A percentile compares a stretch with the other conserved stretches of the same genome.
These are phyloP conservation scores for Pseudoatta argentina DNA, from an alignment of 1,140 invertebrate species.

Conservation along the genomic window DNA sequence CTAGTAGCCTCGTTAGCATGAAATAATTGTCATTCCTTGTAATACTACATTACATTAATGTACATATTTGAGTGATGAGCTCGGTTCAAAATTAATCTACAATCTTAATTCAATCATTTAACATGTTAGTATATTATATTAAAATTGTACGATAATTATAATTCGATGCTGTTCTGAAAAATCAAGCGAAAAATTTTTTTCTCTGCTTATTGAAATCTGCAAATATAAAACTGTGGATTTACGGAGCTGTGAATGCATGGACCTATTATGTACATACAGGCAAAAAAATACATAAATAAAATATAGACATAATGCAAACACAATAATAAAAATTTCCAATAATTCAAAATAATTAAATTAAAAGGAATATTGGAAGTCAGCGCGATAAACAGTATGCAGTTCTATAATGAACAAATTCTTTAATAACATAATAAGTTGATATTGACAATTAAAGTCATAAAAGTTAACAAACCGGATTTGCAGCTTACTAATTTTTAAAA, in stretches of 20 bases:
- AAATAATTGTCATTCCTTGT: neutral
- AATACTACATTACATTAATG: neutral
- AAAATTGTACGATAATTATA: slow-evolving; percentile 2
- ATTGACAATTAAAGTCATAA: no score
- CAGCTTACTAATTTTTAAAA: no score
- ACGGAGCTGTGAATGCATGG: neutral
- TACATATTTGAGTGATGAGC: neutral
- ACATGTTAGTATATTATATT: neutral
- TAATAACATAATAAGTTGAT: no score
- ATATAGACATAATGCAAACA: neutral
- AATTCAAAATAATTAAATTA: no score
- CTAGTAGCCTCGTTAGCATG: neutral
- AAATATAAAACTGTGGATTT: neutral
- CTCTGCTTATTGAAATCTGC: neutral
- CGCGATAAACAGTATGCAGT: no score
- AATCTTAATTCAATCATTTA: slow-evolving; percentile 8
- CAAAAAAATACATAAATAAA: neutral
- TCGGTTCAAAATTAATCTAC: neutral
- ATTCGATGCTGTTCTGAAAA: neutral
- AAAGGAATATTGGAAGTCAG: no score
- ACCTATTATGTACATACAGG: neutral
- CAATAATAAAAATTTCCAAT: no score
- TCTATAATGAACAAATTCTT: no score
- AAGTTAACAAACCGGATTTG: no score
- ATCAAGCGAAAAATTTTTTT: slow-evolving; percentile 1